Evolutionary conservation across 37 sponge, comb jelly and placozoan species (phyloP).

Genomic region (Beroe forskalii): DNA sequence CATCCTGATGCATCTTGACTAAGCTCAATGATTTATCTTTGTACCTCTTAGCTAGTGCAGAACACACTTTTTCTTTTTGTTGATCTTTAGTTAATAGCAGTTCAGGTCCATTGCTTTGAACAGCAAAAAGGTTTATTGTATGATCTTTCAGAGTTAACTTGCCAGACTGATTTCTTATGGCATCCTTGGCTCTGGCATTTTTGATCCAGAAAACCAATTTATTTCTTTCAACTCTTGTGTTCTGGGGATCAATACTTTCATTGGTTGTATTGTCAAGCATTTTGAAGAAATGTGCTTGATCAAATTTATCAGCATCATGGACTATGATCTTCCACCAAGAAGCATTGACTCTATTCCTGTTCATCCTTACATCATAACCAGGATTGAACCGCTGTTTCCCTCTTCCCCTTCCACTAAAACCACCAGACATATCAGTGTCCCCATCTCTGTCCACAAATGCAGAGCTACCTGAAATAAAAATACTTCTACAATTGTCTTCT

Average conservation of each 20-base stretch:
- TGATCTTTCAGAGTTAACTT: constrained; percentile 57
- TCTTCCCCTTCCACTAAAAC: neutral
- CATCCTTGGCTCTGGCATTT: constrained; percentile 50
- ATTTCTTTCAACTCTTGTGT: constrained; percentile 32
- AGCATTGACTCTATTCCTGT: neutral
- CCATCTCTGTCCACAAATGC: constrained; percentile 59
- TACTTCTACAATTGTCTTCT: neutral
- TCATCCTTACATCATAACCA: neutral
- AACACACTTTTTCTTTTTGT: constrained; percentile 25
- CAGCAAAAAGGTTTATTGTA: constrained; percentile 36
- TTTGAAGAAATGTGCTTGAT: constrained; percentile 13
- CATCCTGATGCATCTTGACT: neutral
- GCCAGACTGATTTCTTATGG: constrained; percentile 40
- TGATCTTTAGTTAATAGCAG: constrained; percentile 10
- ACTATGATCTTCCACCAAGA: constrained; percentile 60
- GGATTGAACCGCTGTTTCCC: constrained; percentile 10
- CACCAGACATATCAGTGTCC: constrained; percentile 46
- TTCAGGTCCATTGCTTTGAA: constrained; percentile 34
- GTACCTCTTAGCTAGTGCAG: neutral
- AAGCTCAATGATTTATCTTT: constrained; percentile 7
- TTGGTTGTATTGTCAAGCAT: constrained; percentile 56
- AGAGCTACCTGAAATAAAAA: constrained; percentile 9
- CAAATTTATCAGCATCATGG: constrained; percentile 61
- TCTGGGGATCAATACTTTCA: constrained; percentile 49
- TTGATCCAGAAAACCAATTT: constrained; percentile 57